These are phyloP conservation scores for Saimiri boliviensis DNA, from an alignment of 2,113 vertebrate species.

Conservation along the genomic window DNA sequence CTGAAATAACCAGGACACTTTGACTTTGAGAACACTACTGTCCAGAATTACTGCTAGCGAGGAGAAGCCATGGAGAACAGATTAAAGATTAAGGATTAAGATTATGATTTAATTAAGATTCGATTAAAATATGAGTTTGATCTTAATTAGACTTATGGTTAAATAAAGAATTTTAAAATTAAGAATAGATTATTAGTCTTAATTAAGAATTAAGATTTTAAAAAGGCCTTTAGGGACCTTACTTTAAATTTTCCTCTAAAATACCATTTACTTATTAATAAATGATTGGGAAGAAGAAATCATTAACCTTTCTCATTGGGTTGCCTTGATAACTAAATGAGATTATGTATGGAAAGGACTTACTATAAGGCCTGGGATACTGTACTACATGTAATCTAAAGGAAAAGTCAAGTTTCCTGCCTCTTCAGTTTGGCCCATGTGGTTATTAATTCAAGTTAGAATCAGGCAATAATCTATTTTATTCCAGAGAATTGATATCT, in stretches of 20 bases:
- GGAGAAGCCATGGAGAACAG: not conserved
- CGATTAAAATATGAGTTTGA: not conserved
- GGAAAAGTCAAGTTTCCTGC: not conserved
- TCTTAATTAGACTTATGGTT: not conserved
- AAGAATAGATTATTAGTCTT: not conserved
- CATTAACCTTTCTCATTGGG: not conserved
- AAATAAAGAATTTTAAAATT: not conserved
- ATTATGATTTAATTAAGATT: not conserved
- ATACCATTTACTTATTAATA: not conserved
- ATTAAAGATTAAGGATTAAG: slow-evolving; percentile 1
- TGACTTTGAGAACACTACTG: not conserved
- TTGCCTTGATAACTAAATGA: not conserved
- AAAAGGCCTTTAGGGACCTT: not conserved
- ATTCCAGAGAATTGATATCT: not conserved
- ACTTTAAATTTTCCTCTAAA: not conserved
- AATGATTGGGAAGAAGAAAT: not conserved
- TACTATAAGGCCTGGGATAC: not conserved
- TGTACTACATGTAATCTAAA: not conserved
- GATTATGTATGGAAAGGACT: not conserved
- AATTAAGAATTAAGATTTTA: not conserved
- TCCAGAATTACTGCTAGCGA: not conserved
- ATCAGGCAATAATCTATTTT: not conserved
- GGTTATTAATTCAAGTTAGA: not conserved
- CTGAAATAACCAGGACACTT: not conserved
- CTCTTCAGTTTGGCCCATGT: not conserved